Percentiles rank a stretch among this genome's conserved stretches.
These are phyloP conservation scores for Desmophyllum pertusum DNA, from an alignment of 92 coral and sea anemone species.

Conservation along the genomic window DNA sequence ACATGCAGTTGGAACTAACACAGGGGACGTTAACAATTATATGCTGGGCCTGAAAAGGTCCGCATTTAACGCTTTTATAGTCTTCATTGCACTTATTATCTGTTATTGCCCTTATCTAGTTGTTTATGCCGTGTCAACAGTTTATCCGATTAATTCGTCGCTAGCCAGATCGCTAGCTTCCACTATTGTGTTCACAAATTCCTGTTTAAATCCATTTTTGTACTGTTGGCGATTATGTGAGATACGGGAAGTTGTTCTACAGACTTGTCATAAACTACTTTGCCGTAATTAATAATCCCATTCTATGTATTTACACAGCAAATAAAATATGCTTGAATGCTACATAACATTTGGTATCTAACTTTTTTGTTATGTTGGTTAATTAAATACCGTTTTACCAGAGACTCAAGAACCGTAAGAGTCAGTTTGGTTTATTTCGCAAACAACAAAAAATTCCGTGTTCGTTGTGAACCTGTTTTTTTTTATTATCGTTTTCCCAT, in stretches of 20 bases:
- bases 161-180: neutral
- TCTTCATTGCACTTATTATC: neutral
- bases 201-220: slow-evolving; percentile 5
- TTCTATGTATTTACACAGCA: neutral
- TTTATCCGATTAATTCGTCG: neutral
- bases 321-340: too few species aligned
- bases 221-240: slow-evolving; percentile 13
- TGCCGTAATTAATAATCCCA: neutral
- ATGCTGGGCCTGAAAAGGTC: neutral
- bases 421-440: too few species aligned
- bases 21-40: neutral
- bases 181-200: slow-evolving; percentile 9
- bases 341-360: too few species aligned
- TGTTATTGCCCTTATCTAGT: slow-evolving; percentile 19
- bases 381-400: too few species aligned
- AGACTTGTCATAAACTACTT: neutral
- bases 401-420: too few species aligned
- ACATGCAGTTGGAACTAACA: slow-evolving; percentile 9
- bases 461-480: too few species aligned
- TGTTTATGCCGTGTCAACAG: neutral
- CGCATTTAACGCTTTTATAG: slow-evolving; percentile 19
- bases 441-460: too few species aligned
- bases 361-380: too few species aligned
- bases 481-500: too few species aligned
- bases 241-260: neutral